phyloP scores from a whole-genome alignment of 2,113 vertebrate species.

The Ancistrus triradiatus region DNA sequence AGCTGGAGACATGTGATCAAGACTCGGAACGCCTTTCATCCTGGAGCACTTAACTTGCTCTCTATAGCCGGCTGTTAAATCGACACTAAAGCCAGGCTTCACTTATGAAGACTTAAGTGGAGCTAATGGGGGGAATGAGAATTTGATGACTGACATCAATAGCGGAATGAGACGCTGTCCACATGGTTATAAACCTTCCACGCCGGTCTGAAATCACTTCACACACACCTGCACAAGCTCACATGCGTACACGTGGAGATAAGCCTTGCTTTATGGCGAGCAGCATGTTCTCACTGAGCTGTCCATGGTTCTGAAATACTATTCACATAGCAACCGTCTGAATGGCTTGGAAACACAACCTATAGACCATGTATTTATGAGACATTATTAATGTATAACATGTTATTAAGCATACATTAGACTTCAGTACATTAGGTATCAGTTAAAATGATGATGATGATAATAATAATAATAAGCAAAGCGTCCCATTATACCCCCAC shows the following conservation, averaged over 20 bases:
- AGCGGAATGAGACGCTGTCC: slow-evolving; percentile 21
- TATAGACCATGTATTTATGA: no score
- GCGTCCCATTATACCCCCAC: no score
- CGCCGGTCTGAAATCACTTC: not conserved
- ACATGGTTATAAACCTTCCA: not conserved
- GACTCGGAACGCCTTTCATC: slow-evolving; percentile 22
- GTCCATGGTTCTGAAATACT: slow-evolving; percentile 28
- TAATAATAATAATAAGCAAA: no score
- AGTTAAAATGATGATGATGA: no score
- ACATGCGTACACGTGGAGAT: no score
- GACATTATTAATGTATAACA: no score
- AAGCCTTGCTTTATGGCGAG: no score
- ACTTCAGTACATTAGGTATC: no score
- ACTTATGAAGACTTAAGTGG: slow-evolving; percentile 24
- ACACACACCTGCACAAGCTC: not conserved
- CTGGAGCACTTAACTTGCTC: slow-evolving; percentile 33
- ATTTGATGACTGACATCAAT: slow-evolving; percentile 23
- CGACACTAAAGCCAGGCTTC: slow-evolving; percentile 22
- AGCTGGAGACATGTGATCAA: slow-evolving; percentile 26
- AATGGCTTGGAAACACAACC: no score
- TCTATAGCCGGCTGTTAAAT: slow-evolving; percentile 15
- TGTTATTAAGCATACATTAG: no score
- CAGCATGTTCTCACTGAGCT: slow-evolving; percentile 9
- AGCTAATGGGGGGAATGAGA: slow-evolving; percentile 23
- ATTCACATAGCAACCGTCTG: not conserved